Evolutionary conservation across 2,888 invertebrate species (phyloP), one percentile per base, ranked within the genome.

Genomic region (Boloria euphrosyne): DNA sequence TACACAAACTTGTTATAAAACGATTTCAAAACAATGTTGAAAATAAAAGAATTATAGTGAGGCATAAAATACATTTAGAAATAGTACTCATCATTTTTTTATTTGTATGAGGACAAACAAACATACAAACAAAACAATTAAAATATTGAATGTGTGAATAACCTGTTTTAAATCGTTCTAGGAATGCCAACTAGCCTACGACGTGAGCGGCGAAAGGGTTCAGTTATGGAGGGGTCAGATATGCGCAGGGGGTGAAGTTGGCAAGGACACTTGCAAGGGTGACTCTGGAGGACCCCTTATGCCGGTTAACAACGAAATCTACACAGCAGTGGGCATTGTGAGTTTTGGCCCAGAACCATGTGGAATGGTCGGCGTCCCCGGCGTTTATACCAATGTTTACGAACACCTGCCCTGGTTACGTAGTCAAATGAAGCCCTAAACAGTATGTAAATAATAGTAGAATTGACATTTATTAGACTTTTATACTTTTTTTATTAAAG

Each of bases 261-360:
- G 92, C 2, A 89, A 90, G 72, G 95, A 95, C 79, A 93, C 94
- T 0, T 95, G 95, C 75, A 81, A 88, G 50, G 94, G 95, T 0
- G 95, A 95, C 75, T 94, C 94, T 44, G 95, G 95, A 0, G 95
- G 95, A 0, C 94, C 95, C 0, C 84, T 95, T 3, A 94, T 94
- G 92, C 79, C 78, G 13, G 78, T 85, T 10, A 81, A 79, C 22
- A 76, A 73, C 5, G 75, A 75, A 10, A 70, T 65, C 0, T 80
- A 79, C 18, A 87, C 87, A 51, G 76, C 80, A 0, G 67, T 80
- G 0, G 95, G 95, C 0, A 82, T 95, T 3, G 94, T 95, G 14
- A 95, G 95, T 13, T 95, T 93, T 73, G 95, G 95, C 0, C 94
- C 94, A 0, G 86, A 89, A 0, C 93, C 93, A 0, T 95, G 95